Conservation (phyloP, 1,140 invertebrate genomes). For the Periplaneta americana region DNA sequence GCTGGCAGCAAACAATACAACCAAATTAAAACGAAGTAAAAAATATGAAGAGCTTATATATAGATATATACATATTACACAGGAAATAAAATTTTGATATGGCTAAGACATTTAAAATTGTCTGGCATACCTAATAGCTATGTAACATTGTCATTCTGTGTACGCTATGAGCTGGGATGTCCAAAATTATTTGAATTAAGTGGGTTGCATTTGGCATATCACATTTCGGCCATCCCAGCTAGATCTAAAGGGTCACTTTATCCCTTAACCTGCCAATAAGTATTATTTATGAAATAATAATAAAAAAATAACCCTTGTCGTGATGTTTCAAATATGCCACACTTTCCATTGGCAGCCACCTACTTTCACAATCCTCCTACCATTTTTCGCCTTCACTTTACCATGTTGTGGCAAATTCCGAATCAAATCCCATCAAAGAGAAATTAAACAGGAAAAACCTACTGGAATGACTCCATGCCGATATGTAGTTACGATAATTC, state of each 20-base stretch:
- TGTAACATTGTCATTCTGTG: background rate
- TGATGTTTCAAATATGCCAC: background rate
- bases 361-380: background rate
- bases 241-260: background rate
- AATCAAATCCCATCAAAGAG: background rate
- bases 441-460: constrained; percentile 4
- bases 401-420: background rate
- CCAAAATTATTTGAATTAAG: background rate
- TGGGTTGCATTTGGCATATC: background rate
- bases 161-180: background rate
- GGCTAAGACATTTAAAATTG: background rate
- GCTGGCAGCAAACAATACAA: background rate
- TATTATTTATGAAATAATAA: background rate
- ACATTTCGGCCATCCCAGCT: background rate
- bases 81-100: background rate
- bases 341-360: background rate
- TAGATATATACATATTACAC: background rate
- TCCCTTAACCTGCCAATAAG: background rate
- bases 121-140: background rate
- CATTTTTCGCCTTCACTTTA: background rate
- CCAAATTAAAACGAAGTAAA: background rate
- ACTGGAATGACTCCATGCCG: constrained; percentile 16
- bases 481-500: constrained; percentile 9
- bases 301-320: background rate
- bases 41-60: background rate